A percentile compares a stretch with the other conserved stretches of the same genome.
These are phyloP conservation scores for Plestiodon gilberti DNA, from an alignment of 2,113 vertebrate genomes.

Conservation along the genomic window DNA sequence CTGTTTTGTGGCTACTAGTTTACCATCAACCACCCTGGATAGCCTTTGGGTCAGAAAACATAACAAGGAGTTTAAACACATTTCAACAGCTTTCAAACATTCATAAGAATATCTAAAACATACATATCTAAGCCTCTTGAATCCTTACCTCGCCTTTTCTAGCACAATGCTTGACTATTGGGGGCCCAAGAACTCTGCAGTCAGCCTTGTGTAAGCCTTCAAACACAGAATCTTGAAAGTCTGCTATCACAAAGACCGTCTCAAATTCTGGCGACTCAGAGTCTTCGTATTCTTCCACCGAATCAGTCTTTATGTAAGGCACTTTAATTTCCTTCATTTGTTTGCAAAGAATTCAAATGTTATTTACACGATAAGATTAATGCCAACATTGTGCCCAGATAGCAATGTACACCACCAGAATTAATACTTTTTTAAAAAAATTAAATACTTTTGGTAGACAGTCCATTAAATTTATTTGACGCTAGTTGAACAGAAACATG, in stretches of 20 bases:
- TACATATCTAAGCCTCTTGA: neutral
- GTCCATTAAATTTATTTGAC: slow-evolving; percentile 15
- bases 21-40: neutral
- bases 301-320: slow-evolving; percentile 83
- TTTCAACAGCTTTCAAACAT: neutral
- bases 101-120: neutral
- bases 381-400: neutral
- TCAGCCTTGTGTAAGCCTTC: slow-evolving; percentile 86
- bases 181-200: slow-evolving; percentile 90
- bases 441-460: slow-evolving; percentile 9
- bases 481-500: slow-evolving; percentile 50
- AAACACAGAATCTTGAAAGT: slow-evolving; percentile 87
- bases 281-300: slow-evolving; percentile 83
- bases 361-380: slow-evolving; percentile 20
- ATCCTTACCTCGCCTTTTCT: slow-evolving; percentile 83
- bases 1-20: neutral
- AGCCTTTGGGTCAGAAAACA: neutral
- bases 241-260: slow-evolving; percentile 86
- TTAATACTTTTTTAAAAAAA: slow-evolving; percentile 27
- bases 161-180: slow-evolving; percentile 88
- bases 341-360: slow-evolving; percentile 45
- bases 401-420: neutral
- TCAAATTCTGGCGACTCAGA: slow-evolving; percentile 89
- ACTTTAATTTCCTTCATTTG: slow-evolving; percentile 86
- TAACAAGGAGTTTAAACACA: neutral